Conservation (phyloP, 2,797 vertebrate genomes). For the Limosa lapponica region DNA sequence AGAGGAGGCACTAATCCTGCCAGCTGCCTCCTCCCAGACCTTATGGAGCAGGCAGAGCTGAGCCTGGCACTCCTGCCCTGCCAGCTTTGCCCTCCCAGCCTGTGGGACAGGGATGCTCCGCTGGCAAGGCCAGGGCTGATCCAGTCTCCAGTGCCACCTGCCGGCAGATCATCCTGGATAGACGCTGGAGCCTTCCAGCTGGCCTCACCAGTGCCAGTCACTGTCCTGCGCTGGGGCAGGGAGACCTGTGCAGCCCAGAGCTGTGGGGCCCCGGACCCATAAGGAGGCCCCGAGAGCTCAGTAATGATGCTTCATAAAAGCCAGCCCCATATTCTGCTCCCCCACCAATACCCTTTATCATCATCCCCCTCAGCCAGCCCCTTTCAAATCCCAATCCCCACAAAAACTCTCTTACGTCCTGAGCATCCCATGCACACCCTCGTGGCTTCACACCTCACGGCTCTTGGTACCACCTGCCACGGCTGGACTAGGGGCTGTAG, state of each 20-base stretch:
- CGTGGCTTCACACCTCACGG: accelerated
- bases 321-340: background rate
- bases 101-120: accelerated
- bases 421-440: accelerated
- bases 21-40: background rate
- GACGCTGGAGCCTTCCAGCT: accelerated
- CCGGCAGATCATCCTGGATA: accelerated
- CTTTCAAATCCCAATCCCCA: background rate
- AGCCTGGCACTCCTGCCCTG: background rate
- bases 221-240: accelerated
- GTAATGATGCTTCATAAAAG: background rate
- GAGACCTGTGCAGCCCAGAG: background rate
- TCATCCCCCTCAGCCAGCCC: background rate
- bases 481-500: background rate
- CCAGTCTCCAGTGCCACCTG: conserved; percentile 29
- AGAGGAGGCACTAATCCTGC: background rate
- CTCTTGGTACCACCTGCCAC: background rate
- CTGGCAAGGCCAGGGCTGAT: background rate
- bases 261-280: background rate
- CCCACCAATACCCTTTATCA: background rate
- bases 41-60: background rate
- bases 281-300: background rate
- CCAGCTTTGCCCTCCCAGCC: background rate
- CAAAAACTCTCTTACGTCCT: background rate
- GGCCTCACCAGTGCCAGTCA: accelerated